phyloP scores from a whole-genome alignment of 2,113 vertebrate species.

The Neomonachus schauinslandi region DNA sequence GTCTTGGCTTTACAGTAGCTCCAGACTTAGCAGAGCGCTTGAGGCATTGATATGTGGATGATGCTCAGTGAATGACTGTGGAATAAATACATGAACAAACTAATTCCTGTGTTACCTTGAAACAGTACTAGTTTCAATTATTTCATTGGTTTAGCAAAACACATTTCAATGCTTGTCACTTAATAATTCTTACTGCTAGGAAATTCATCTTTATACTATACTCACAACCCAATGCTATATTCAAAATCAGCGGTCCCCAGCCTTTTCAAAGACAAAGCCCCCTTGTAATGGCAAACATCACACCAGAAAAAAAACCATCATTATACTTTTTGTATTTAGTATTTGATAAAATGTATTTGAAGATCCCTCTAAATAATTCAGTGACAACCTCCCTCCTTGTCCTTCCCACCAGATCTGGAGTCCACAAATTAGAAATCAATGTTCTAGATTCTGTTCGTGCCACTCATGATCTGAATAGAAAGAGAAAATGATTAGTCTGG shows the following conservation, averaged over 20 bases:
- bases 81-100: neutral
- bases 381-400: neutral
- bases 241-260: neutral
- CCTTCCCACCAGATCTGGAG: neutral
- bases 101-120: neutral
- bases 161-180: neutral
- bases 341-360: constrained; percentile 10
- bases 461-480: neutral
- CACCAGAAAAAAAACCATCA: neutral
- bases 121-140: neutral
- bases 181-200: neutral
- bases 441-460: neutral
- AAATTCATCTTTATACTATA: neutral
- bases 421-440: neutral
- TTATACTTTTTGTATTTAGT: neutral
- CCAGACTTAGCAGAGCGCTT: neutral
- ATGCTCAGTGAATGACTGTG: neutral
- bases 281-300: neutral
- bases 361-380: neutral
- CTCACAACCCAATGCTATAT: neutral
- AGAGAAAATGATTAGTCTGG: neutral
- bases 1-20: neutral
- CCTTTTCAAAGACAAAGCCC: neutral
- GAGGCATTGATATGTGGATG: too few relatives aligned
- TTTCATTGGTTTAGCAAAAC: neutral